These are phyloP conservation scores for Rhynchopsitta pachyrhyncha DNA, from an alignment of 2,113 vertebrate species.

Conservation along the genomic window DNA sequence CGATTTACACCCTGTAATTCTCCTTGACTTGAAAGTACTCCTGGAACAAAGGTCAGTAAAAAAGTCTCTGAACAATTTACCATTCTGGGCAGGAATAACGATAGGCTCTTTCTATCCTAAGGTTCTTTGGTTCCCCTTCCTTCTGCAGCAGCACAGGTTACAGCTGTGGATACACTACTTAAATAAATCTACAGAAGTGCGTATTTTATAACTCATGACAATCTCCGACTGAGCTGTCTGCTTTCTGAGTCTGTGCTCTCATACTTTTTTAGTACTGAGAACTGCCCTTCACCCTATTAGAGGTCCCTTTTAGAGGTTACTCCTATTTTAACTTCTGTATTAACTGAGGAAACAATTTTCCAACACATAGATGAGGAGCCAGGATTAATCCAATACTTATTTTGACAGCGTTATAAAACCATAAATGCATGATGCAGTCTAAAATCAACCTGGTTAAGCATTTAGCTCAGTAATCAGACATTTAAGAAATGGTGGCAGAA, in stretches of 20 bases:
- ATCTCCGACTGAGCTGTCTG: background rate
- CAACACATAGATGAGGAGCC: background rate
- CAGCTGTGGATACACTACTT: background rate
- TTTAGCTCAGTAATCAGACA: slow-evolving; percentile 23
- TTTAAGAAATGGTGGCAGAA: background rate
- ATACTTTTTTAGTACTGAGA: background rate
- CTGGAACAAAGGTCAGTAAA: slow-evolving; percentile 3
- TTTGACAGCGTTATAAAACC: background rate
- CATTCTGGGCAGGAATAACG: background rate
- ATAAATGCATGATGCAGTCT: background rate
- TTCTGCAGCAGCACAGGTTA: background rate
- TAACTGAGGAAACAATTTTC: background rate
- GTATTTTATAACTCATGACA: background rate
- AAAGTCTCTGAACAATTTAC: slow-evolving; percentile 12
- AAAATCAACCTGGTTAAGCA: background rate
- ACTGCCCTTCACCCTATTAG: background rate
- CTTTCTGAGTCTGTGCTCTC: background rate
- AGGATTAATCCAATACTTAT: background rate
- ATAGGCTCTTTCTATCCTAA: background rate
- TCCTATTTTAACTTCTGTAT: background rate
- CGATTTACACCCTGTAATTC: slow-evolving; percentile 32
- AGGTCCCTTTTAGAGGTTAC: background rate
- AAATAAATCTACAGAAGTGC: background rate
- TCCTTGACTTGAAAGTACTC: background rate
- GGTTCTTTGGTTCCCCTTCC: background rate